Evolutionary conservation across 37 sponge, comb jelly and placozoan species (phyloP).

Genomic region (Dysidea cf. avara): DNA sequence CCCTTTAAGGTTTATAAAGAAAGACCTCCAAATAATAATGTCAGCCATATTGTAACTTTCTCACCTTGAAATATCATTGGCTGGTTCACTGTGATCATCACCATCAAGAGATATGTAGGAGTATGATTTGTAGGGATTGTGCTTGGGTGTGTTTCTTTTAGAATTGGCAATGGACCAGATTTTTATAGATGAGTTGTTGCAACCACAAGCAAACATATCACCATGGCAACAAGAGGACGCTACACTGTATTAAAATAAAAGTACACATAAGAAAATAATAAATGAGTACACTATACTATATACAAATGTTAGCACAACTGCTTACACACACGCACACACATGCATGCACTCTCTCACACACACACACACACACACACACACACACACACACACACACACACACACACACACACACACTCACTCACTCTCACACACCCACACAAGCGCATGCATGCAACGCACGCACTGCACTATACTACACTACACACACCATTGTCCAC

Average conservation of each 20-base stretch:
- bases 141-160: not conserved
- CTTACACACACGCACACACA: constrained; percentile 11
- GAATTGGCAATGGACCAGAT: constrained; percentile 55
- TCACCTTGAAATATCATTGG: too few relatives aligned
- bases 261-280: not conserved
- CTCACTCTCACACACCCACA: constrained; percentile 11
- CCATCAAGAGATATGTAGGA: too few relatives aligned
- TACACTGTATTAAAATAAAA: not conserved
- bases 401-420: constrained; percentile 28
- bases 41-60: too few relatives aligned
- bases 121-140: constrained; percentile 4
- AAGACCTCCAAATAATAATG: too few relatives aligned
- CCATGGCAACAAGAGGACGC: not conserved
- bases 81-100: too few relatives aligned
- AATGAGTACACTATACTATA: not conserved
- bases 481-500: constrained; percentile 38
- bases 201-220: constrained; percentile 58
- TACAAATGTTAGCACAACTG: not conserved
- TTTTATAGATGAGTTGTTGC: constrained; percentile 69
- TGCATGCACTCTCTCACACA: constrained; percentile 10
- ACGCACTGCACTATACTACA: constrained; percentile 38
- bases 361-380: constrained; percentile 9
- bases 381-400: constrained; percentile 16
- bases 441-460: constrained; percentile 2
- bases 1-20: too few relatives aligned